phyloP scores from a whole-genome alignment of 2,797 vertebrate genomes.

The Ara ararauna region DNA sequence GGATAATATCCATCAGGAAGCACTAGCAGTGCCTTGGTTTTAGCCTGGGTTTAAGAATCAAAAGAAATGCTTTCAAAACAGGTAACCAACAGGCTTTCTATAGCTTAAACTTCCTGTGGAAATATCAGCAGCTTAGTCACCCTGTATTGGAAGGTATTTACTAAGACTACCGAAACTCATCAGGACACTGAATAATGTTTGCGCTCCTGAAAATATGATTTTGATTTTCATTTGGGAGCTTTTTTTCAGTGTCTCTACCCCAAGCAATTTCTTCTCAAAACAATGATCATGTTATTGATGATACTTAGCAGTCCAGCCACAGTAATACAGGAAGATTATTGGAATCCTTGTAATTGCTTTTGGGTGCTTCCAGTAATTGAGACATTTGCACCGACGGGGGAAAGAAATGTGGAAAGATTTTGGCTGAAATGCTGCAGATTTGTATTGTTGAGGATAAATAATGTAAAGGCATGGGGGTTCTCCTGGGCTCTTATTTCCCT shows the following conservation, averaged over 20 bases:
- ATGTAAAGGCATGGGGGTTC: constrained; percentile 13
- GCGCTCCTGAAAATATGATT: neutral
- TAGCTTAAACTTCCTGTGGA: neutral
- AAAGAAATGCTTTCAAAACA: neutral
- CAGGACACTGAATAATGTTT: constrained; percentile 45
- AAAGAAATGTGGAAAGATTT: neutral
- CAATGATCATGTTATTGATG: constrained; percentile 45
- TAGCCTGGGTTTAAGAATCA: neutral
- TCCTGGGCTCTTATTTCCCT: constrained; percentile 10
- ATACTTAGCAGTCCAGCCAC: constrained; percentile 13
- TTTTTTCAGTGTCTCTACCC: constrained; percentile 12
- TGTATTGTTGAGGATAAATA: constrained; percentile 25
- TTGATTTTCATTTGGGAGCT: neutral
- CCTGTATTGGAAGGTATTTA: neutral
- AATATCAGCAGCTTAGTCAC: neutral
- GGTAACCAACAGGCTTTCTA: neutral
- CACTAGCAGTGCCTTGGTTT: neutral
- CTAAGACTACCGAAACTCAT: constrained; percentile 2
- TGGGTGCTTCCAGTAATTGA: constrained; percentile 53
- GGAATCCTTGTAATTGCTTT: constrained; percentile 49
- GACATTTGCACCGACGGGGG: neutral
- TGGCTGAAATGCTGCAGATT: constrained; percentile 1
- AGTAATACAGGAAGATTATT: constrained; percentile 44
- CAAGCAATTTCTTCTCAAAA: constrained; percentile 35
- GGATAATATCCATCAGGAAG: neutral